A percentile compares a stretch with the other conserved stretches of the same genome.
Conservation (phyloP, 2,797 vertebrate species). For the Halcyon chelicuti region DNA sequence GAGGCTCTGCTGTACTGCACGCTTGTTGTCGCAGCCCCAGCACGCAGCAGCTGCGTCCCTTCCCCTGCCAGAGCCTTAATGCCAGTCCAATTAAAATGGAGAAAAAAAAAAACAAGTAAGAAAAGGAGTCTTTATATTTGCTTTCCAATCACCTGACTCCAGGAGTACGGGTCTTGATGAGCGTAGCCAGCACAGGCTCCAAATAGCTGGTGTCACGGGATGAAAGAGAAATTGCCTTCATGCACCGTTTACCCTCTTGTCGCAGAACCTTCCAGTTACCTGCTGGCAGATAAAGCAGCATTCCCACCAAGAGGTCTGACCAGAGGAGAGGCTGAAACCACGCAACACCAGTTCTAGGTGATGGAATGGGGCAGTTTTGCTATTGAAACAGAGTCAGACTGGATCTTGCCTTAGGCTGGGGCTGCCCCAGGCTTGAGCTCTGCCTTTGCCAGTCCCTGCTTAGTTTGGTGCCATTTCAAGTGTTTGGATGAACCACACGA, state of each 20-base stretch:
- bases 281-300: background rate
- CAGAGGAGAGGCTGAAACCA: background rate
- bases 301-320: background rate
- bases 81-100: background rate
- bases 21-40: background rate
- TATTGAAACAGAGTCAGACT: background rate
- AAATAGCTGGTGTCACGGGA: accelerated
- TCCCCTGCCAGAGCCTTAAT: background rate
- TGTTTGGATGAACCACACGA: accelerated
- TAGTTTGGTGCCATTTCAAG: background rate
- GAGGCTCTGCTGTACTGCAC: background rate
- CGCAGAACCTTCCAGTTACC: background rate
- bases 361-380: background rate
- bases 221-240: accelerated
- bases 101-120: background rate
- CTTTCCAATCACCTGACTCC: background rate
- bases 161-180: background rate
- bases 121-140: background rate
- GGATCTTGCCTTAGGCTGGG: no score
- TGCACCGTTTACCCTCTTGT: background rate
- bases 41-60: background rate
- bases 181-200: accelerated
- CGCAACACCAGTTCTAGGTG: accelerated
- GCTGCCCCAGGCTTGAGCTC: background rate
- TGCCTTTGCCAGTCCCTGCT: background rate